Conservation (phyloP, 2,797 vertebrate genomes). For the Catostomus latipinnis region DNA sequence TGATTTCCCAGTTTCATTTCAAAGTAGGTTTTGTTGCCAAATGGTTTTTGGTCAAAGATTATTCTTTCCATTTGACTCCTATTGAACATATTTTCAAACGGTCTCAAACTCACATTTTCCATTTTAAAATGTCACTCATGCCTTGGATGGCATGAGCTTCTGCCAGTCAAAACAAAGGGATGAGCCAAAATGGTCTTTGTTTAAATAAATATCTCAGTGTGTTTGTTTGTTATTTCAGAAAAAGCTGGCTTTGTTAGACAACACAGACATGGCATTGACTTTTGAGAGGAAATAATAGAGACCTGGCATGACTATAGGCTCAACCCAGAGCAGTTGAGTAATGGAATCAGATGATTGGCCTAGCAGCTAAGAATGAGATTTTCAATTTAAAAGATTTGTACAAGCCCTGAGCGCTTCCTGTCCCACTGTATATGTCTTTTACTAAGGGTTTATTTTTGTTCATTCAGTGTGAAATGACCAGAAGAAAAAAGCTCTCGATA, state of each 20-base stretch:
- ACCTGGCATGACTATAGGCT: conserved; percentile 10
- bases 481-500: conserved; percentile 8
- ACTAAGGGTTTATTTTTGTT: conserved; percentile 1
- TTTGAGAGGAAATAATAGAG: background rate
- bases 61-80: background rate
- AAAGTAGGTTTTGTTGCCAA: background rate
- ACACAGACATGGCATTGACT: conserved; percentile 29
- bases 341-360: conserved; percentile 6
- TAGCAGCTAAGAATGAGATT: conserved; percentile 13
- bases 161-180: conserved; percentile 33
- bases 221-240: conserved; percentile 38
- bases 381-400: conserved; percentile 11
- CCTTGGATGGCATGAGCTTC: background rate
- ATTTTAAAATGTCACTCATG: conserved; percentile 16
- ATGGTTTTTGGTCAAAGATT: background rate
- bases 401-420: background rate
- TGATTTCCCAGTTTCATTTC: background rate
- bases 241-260: conserved; percentile 27
- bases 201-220: conserved; percentile 39
- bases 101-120: conserved; percentile 1
- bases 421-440: conserved; percentile 2
- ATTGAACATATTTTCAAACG: background rate
- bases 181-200: conserved; percentile 23
- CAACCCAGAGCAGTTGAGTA: background rate
- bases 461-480: conserved; percentile 15